These are phyloP conservation scores for Serranus cabrilla DNA, from an alignment of 2,797 vertebrate species.

Conservation along the genomic window DNA sequence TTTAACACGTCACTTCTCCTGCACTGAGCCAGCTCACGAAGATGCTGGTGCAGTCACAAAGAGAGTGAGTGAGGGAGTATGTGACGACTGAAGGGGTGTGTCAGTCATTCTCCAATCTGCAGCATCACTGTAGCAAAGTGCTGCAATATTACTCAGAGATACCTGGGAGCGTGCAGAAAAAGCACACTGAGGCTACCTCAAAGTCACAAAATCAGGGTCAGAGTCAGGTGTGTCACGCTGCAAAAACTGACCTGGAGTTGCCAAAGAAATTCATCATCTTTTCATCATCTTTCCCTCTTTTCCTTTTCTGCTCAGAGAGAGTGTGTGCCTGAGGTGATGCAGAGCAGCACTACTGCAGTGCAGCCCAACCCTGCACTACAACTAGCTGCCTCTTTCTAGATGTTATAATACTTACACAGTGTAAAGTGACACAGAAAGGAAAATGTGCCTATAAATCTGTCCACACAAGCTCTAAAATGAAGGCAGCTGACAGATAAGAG, in stretches of 20 bases:
- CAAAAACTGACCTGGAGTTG: slow-evolving; percentile 21
- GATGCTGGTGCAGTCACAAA: slow-evolving; percentile 63
- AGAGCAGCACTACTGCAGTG: slow-evolving; percentile 77
- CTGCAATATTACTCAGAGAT: slow-evolving; percentile 70
- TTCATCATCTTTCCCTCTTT: neutral
- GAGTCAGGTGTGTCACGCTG: slow-evolving; percentile 14
- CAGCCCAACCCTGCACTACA: slow-evolving; percentile 60
- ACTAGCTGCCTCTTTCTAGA: slow-evolving; percentile 23
- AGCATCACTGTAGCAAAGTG: slow-evolving; percentile 64
- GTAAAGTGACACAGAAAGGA: slow-evolving; percentile 5
- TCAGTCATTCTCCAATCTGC: slow-evolving; percentile 65
- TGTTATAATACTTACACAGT: slow-evolving; percentile 29
- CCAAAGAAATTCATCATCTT: neutral
- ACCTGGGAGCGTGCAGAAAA: slow-evolving; percentile 22
- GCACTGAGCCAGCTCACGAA: slow-evolving; percentile 35
- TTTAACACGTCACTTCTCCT: slow-evolving; percentile 50
- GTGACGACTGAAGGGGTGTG: slow-evolving; percentile 77
- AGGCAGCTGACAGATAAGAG: neutral
- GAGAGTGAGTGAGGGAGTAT: slow-evolving; percentile 35
- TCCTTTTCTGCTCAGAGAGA: slow-evolving; percentile 9
- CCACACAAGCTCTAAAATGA: neutral
- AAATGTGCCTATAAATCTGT: neutral
- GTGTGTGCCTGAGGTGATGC: slow-evolving; percentile 48
- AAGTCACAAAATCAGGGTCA: slow-evolving; percentile 5
- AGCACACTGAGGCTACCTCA: neutral